phyloP scores from a whole-genome alignment of 2,888 invertebrate genomes.

The Cataglyphis rosenhaueri region DNA sequence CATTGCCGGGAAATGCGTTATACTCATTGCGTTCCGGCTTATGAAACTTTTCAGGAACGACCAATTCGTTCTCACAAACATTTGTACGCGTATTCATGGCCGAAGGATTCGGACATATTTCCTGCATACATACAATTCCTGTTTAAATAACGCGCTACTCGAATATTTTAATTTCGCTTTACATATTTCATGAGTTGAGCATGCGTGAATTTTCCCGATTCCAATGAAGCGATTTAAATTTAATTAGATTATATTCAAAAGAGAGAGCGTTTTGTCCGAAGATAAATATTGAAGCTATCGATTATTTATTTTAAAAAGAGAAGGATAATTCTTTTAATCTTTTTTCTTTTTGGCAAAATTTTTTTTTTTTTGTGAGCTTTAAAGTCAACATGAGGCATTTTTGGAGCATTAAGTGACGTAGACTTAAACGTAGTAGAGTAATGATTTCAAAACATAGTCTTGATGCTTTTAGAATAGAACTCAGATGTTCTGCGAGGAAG shows the following conservation, averaged over 20 bases:
- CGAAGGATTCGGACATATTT: slow-evolving; percentile 10
- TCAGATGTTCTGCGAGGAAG: background rate
- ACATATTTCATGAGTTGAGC: background rate
- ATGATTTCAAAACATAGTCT: background rate
- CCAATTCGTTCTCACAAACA: slow-evolving; percentile 24
- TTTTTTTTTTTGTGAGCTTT: background rate
- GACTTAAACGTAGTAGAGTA: background rate
- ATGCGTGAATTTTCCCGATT: background rate
- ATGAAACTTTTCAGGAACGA: slow-evolving; percentile 46
- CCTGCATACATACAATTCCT: background rate
- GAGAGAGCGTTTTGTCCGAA: background rate
- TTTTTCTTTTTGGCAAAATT: background rate
- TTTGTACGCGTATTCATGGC: background rate
- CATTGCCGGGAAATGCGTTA: slow-evolving; percentile 66
- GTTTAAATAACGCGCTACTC: slow-evolving; percentile 3
- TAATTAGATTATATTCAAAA: background rate
- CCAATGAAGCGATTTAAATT: background rate
- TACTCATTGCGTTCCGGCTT: slow-evolving; percentile 53
- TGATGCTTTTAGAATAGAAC: background rate
- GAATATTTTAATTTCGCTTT: slow-evolving; percentile 1
- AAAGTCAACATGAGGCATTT: background rate
- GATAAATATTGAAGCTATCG: background rate
- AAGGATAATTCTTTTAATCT: background rate
- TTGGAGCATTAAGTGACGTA: background rate
- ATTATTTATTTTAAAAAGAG: background rate